Conservation (phyloP, 2,888 invertebrate species). For the Metalampra italica region DNA sequence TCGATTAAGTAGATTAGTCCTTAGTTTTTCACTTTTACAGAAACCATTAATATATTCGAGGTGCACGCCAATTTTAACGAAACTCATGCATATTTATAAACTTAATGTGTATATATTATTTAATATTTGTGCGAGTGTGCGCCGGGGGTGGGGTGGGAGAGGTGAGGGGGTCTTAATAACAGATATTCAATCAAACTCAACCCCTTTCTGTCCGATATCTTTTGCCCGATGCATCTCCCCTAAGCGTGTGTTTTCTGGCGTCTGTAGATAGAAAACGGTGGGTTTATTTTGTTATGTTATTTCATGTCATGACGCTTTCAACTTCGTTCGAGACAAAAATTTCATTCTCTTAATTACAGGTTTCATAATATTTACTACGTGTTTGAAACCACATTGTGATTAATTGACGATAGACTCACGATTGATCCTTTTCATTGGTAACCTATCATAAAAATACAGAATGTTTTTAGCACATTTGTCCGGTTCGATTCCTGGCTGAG, state of each 20-base stretch:
- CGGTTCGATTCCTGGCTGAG: too few species aligned
- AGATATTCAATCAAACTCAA: slow-evolving; percentile 79
- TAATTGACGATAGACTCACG: too few species aligned
- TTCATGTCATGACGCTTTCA: neutral
- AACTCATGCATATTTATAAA: slow-evolving; percentile 77
- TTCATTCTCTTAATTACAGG: too few species aligned
- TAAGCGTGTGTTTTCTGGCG: slow-evolving; percentile 37
- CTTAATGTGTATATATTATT: slow-evolving; percentile 72
- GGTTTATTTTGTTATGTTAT: neutral
- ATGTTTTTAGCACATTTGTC: too few species aligned
- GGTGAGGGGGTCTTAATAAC: slow-evolving; percentile 58
- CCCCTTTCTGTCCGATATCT: slow-evolving; percentile 74
- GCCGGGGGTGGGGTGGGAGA: slow-evolving; percentile 48
- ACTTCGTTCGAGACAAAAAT: neutral
- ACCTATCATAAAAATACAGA: too few species aligned
- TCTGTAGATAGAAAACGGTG: slow-evolving; percentile 7
- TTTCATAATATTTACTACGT: too few species aligned
- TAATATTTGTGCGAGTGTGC: slow-evolving; percentile 62
- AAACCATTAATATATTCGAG: slow-evolving; percentile 2
- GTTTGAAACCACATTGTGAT: too few species aligned
- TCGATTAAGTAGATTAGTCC: too few species aligned
- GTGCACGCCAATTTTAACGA: slow-evolving; percentile 57
- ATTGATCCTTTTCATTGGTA: too few species aligned
- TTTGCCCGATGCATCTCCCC: slow-evolving; percentile 67
- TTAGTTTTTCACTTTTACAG: neutral